These are phyloP conservation scores for Cabera pusaria DNA, from an alignment of 2,888 invertebrate species.

Conservation along the genomic window DNA sequence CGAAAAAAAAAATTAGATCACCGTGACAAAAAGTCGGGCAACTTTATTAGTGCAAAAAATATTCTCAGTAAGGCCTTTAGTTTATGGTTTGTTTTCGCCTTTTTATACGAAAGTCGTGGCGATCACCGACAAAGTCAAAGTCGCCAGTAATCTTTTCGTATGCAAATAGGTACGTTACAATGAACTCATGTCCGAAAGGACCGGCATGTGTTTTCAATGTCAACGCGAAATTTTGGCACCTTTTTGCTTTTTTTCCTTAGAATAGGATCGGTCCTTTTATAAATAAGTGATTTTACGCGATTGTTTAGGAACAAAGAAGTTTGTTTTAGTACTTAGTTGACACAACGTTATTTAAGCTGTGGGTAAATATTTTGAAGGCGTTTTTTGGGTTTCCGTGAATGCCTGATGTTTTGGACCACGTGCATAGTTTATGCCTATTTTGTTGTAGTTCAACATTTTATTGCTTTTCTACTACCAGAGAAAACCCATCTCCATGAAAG, in stretches of 20 bases:
- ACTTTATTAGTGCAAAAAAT: constrained; percentile 75
- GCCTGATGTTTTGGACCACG: no score
- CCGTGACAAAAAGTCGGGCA: constrained; percentile 48
- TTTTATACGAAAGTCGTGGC: constrained; percentile 65
- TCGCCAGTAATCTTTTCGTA: constrained; percentile 66
- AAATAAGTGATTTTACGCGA: constrained; percentile 44
- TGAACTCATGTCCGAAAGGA: constrained; percentile 64
- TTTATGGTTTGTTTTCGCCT: constrained; percentile 63
- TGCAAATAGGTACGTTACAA: constrained; percentile 76
- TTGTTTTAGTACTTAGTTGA: constrained; percentile 38
- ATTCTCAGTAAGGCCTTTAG: constrained; percentile 50
- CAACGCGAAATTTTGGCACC: constrained; percentile 51
- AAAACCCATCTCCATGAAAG: no score
- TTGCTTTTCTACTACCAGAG: no score
- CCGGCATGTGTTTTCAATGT: constrained; percentile 62
- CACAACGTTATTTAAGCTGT: constrained; percentile 34
- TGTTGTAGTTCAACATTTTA: no score
- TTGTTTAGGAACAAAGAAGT: constrained; percentile 39
- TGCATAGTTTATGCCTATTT: no score
- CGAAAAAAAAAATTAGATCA: constrained; percentile 55
- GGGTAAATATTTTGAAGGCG: constrained; percentile 39
- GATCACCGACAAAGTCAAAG: constrained; percentile 63
- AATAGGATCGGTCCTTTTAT: constrained; percentile 36
- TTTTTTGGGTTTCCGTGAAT: constrained; percentile 31
- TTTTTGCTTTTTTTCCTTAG: constrained; percentile 46